Conservation (phyloP, 2,888 invertebrate genomes). For the Eudemis profundana region DNA sequence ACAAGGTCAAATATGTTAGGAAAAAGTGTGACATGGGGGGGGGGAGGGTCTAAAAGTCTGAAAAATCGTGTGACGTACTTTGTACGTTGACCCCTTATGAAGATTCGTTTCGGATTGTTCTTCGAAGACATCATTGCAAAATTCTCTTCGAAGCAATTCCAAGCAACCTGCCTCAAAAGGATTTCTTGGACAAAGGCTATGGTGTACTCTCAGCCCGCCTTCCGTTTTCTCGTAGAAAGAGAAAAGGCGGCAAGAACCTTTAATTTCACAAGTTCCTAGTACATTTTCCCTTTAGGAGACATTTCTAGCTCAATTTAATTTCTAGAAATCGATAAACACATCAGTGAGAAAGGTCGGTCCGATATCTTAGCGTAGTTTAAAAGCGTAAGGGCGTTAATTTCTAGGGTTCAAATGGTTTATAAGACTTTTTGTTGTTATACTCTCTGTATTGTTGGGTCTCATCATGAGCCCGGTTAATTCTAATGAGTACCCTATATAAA, state of each 20-base stretch:
- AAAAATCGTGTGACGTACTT: too few relatives aligned
- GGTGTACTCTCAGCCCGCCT: neutral
- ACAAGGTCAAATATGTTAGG: too few relatives aligned
- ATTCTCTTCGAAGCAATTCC: neutral
- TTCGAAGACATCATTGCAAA: too few relatives aligned
- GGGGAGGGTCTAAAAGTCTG: too few relatives aligned
- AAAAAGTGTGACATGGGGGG: too few relatives aligned
- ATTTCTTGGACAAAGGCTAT: neutral
- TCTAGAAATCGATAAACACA: conserved; percentile 14
- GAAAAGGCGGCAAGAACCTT: neutral
- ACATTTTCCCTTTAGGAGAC: neutral
- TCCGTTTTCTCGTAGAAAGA: neutral
- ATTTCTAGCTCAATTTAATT: conserved; percentile 18
- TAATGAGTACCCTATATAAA: conserved; percentile 14
- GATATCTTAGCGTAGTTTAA: neutral
- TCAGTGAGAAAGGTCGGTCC: conserved; percentile 9
- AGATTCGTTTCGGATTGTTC: too few relatives aligned
- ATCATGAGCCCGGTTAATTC: conserved; percentile 8
- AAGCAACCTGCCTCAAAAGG: neutral
- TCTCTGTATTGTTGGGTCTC: neutral
- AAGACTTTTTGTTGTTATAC: neutral
- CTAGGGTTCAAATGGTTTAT: neutral
- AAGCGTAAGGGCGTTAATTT: neutral
- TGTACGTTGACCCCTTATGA: too few relatives aligned
- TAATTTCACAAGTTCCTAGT: neutral